Base-by-base conservation (phyloP, 2,888 invertebrate genomes). In the Dryobotodes eremita region DNA sequence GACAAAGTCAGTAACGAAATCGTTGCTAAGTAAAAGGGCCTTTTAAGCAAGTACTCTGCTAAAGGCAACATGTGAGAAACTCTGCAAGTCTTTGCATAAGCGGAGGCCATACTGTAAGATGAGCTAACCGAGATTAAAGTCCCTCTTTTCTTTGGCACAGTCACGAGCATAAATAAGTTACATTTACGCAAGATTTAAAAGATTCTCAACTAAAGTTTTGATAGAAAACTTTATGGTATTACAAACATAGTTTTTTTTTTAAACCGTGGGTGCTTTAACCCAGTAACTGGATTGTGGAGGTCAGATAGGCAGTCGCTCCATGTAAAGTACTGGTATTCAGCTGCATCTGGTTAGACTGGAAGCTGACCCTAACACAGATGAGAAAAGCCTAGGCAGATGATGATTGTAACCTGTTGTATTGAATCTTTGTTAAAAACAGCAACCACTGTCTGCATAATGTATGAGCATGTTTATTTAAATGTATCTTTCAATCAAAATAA, bases 21-120 rank as follows among this genome's bases (percentile, higher is more conserved):
- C 77, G 83, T 83, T 84, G 82, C 73, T 88, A 88, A 89, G 88
- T 86, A 85, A 86, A 89, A 82, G 70, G 75, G 76, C 79, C 86
- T 88, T 77, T 88, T 88, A 88, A 80, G 80, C 82, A 79, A 83
- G 81, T 81, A 75, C 80, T 84, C 26, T 68, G 72, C 69, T 65
- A 71, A 77, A 78, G 80, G 78, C 75, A 75, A 82, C 88, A 88
- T 83, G 83, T 88, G 81, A 86, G 75, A 74, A 80, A 75, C 74
- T 76, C 71, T 23, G 17, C 62, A 66, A 31, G 66, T 61, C 71
- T 75, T 75, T 79, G 57, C 42, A 75, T 79, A 75, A 66, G 66
- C 23, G 23, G 2, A 66, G 59, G 77, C 59, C 31, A 20, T 36
- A 87, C 73, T 46, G 59, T 11, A 20, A 71, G 61, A 74, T 80